Percentiles rank a stretch among this genome's conserved stretches.
Conservation (phyloP, 2,888 invertebrate species). For the Arrhopalites spinosus region DNA sequence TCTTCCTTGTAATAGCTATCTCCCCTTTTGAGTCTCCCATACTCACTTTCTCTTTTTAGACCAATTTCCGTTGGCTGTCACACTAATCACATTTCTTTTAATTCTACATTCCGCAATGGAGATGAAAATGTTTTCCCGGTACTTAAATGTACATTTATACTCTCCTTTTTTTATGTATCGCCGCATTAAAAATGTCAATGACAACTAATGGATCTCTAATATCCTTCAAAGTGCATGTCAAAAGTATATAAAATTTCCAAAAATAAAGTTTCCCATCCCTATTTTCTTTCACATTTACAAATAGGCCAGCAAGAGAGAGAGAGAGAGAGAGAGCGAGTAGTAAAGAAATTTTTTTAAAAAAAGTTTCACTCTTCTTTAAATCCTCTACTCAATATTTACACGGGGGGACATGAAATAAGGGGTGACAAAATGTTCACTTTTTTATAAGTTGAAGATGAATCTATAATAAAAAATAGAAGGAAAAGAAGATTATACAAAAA, state of each 20-base stretch:
- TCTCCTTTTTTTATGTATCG: background rate
- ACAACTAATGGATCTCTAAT: background rate
- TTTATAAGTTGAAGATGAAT: too few relatives aligned
- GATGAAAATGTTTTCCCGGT: background rate
- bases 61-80: background rate
- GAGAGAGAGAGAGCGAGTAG: too few relatives aligned
- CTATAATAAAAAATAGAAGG: too few relatives aligned
- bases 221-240: background rate
- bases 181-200: constrained; percentile 2
- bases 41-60: background rate
- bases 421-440: too few relatives aligned
- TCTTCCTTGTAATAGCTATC: too few relatives aligned
- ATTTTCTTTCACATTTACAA: background rate
- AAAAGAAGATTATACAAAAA: too few relatives aligned
- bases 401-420: too few relatives aligned
- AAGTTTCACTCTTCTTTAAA: too few relatives aligned
- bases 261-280: background rate
- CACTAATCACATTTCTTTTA: background rate
- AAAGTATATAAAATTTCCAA: background rate
- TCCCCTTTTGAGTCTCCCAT: too few relatives aligned
- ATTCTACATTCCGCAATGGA: background rate
- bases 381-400: too few relatives aligned
- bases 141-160: background rate
- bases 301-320: too few relatives aligned
- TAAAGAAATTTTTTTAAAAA: too few relatives aligned